Percentiles rank a stretch among this genome's conserved stretches.
Evolutionary conservation across 2,113 vertebrate genomes (phyloP).

Genomic region (Microcebus ravelobensis): DNA sequence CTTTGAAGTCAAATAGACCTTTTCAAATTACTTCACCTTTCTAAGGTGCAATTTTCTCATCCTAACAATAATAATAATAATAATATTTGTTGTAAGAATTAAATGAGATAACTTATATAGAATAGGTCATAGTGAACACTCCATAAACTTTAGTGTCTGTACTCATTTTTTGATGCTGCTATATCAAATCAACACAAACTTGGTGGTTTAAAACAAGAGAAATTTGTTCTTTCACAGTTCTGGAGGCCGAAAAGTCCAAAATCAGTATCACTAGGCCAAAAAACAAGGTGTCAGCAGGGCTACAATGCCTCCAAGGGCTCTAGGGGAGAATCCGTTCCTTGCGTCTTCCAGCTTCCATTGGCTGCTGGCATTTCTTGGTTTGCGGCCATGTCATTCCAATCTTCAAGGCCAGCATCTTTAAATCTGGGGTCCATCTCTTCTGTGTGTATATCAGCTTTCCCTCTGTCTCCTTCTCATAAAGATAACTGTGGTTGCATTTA

Average conservation of each 20-base stretch:
- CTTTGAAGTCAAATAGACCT: not conserved
- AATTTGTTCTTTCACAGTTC: not conserved
- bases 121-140: not conserved
- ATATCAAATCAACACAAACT: not conserved
- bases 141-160: not conserved
- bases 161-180: not conserved
- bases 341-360: not conserved
- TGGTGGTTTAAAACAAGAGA: not conserved
- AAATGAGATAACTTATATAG: not conserved
- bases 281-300: not conserved
- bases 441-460: not conserved
- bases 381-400: not conserved
- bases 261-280: not conserved
- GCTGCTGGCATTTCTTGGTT: not conserved
- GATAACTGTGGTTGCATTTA: not conserved
- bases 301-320: not conserved
- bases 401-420: not conserved
- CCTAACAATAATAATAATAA: not conserved
- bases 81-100: constrained; percentile 32
- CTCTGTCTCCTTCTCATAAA: not conserved
- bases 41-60: not conserved
- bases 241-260: not conserved
- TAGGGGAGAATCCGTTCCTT: not conserved
- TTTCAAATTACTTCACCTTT: not conserved
- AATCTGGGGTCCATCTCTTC: not conserved